These are phyloP conservation scores for Sminthopsis crassicaudata DNA, from an alignment of 2,113 vertebrate genomes.

Conservation along the genomic window DNA sequence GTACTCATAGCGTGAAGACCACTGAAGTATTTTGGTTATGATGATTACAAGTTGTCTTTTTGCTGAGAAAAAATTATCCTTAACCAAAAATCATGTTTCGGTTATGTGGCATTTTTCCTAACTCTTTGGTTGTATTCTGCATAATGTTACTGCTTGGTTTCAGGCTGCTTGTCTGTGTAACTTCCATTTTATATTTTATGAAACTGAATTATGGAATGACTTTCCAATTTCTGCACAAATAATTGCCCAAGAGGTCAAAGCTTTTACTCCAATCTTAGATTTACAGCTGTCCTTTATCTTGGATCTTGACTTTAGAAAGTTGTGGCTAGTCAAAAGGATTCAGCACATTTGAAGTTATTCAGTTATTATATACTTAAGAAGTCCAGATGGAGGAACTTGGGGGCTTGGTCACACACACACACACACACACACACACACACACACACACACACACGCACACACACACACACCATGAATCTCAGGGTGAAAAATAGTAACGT, in stretches of 20 bases:
- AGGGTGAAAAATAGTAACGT: not conserved
- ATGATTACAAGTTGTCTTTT: not conserved
- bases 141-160: constrained; percentile 10
- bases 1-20: not conserved
- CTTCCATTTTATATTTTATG: constrained; percentile 31
- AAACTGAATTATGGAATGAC: constrained; percentile 34
- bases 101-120: not conserved
- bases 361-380: constrained; percentile 15
- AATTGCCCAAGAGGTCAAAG: constrained; percentile 2
- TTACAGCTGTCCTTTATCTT: constrained; percentile 29
- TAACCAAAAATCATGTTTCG: not conserved
- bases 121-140: constrained; percentile 1
- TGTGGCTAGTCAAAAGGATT: not conserved
- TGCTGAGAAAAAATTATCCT: constrained; percentile 15
- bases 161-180: not conserved
- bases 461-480: not conserved
- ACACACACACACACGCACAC: not conserved
- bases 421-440: not conserved
- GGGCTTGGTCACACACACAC: not conserved
- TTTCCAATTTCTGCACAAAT: constrained; percentile 39
- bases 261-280: not conserved
- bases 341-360: not conserved
- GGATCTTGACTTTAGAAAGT: not conserved
- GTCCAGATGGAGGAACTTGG: not conserved
- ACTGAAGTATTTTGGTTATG: not conserved